These are phyloP conservation scores for Leptocoma aspasia DNA, from an alignment of 2,113 vertebrate genomes.

Conservation along the genomic window DNA sequence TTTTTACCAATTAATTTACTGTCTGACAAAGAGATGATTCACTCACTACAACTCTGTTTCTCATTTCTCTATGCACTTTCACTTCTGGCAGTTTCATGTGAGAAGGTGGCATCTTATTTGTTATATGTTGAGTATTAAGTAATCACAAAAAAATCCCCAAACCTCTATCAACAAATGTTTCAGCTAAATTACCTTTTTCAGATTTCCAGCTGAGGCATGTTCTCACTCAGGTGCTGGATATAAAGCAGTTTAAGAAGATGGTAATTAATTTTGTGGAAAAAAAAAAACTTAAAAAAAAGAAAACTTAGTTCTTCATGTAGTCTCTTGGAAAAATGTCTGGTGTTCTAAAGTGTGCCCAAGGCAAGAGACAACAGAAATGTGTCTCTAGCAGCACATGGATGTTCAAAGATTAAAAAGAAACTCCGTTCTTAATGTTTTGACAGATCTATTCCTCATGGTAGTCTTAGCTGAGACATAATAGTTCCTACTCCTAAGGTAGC, in stretches of 20 bases:
- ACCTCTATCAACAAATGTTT: conserved; percentile 22
- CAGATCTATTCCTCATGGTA: not conserved
- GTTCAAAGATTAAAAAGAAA: not conserved
- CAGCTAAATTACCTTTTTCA: not conserved
- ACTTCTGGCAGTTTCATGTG: not conserved
- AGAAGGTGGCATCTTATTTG: not conserved
- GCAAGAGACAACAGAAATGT: not conserved
- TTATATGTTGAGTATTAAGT: not conserved
- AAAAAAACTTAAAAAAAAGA: conserved; percentile 1
- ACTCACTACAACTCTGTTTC: not conserved
- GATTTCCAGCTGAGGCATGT: conserved; percentile 19
- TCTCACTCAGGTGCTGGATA: not conserved
- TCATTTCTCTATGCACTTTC: not conserved
- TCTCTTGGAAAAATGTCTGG: not conserved
- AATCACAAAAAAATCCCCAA: not conserved
- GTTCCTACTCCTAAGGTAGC: not conserved
- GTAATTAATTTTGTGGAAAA: not conserved
- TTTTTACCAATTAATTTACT: not conserved
- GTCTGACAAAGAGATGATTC: not conserved
- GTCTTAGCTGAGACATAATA: not conserved
- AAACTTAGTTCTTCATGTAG: not conserved
- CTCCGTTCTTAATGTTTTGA: not conserved
- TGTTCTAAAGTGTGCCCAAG: not conserved
- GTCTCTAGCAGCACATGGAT: not conserved
- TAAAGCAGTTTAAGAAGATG: not conserved